These are phyloP conservation scores for Nesidiocoris tenuis DNA, from an alignment of 2,888 invertebrate genomes.

Conservation along the genomic window DNA sequence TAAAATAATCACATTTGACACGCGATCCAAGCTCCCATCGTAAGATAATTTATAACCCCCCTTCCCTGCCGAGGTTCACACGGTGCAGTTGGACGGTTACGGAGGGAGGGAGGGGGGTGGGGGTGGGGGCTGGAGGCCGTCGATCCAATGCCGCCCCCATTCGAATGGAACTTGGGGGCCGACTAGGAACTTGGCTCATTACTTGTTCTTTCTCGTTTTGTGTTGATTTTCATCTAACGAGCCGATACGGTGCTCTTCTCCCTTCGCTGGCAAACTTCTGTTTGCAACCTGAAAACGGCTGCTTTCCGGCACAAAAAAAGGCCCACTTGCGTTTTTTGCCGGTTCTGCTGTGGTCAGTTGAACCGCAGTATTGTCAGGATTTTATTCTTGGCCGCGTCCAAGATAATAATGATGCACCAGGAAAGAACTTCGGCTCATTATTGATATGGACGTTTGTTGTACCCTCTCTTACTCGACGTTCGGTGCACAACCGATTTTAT, in stretches of 20 bases:
- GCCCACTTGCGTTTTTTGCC: no score
- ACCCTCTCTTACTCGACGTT: no score
- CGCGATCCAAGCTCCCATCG: conserved; percentile 43
- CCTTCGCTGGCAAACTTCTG: background rate
- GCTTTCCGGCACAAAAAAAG: no score
- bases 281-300: background rate
- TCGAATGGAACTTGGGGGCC: conserved; percentile 6
- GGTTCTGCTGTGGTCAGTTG: no score
- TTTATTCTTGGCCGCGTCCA: no score
- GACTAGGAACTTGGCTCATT: conserved; percentile 19
- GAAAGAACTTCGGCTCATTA: no score
- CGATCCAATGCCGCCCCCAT: background rate
- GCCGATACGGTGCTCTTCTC: conserved; percentile 4
- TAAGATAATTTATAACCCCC: conserved; percentile 37
- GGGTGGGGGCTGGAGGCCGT: background rate
- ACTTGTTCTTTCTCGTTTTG: conserved; percentile 21
- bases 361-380: no score
- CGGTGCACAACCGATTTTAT: no score
- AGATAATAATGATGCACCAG: no score
- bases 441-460: no score
- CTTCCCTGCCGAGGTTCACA: background rate
- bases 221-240: conserved; percentile 19
- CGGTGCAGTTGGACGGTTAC: background rate
- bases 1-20: conserved; percentile 48
- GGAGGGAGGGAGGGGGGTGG: background rate